phyloP scores from a whole-genome alignment of 2,888 invertebrate species.

The Leptopilina drosophilae region DNA sequence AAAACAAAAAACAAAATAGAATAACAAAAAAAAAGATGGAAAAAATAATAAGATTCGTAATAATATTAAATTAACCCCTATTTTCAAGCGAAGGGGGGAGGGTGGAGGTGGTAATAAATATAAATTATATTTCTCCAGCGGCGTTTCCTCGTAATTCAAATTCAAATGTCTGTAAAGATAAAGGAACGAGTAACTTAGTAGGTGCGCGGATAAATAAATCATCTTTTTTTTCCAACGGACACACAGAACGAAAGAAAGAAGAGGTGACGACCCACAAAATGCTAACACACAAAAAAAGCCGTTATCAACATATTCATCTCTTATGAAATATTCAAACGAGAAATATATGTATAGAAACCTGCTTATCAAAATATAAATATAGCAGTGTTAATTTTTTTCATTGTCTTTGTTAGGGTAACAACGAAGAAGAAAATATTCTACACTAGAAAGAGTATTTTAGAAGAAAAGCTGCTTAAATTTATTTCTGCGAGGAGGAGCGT shows the following conservation, averaged over 20 bases:
- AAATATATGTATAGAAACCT: slow-evolving; percentile 2
- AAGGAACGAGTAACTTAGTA: background rate
- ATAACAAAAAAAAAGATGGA: too few relatives aligned
- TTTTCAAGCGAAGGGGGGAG: too few relatives aligned
- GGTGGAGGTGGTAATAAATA: background rate
- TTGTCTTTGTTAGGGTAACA: too few relatives aligned
- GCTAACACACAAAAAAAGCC: background rate
- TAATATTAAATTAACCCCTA: background rate
- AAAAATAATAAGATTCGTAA: background rate
- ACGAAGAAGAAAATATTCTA: too few relatives aligned
- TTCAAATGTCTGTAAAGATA: slow-evolving; percentile 20
- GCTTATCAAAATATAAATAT: background rate
- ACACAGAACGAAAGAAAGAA: background rate
- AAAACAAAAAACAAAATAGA: background rate
- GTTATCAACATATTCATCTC: slow-evolving; percentile 21
- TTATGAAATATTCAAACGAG: background rate
- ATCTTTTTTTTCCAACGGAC: slow-evolving; percentile 8
- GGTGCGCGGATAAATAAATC: slow-evolving; percentile 22
- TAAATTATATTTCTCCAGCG: background rate
- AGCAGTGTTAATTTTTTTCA: background rate
- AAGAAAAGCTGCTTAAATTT: too few relatives aligned
- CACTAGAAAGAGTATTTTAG: too few relatives aligned
- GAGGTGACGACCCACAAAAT: background rate
- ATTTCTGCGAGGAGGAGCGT: too few relatives aligned
- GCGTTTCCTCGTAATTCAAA: background rate